phyloP scores from a whole-genome alignment of 2,113 vertebrate genomes.

The Lophura nycthemera region DNA sequence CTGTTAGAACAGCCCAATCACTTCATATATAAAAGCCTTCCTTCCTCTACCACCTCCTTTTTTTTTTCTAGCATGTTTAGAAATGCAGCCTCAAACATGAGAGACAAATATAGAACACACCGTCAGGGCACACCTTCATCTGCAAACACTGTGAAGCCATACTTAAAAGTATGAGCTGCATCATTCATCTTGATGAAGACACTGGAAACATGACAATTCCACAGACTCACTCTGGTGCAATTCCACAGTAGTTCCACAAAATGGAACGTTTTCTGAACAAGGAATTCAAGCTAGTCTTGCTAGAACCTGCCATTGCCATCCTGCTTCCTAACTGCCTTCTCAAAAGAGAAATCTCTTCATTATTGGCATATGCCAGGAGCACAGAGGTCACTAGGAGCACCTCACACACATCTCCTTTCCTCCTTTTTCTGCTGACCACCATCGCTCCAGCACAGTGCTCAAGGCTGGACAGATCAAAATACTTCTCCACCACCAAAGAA shows the following conservation, averaged over 20 bases:
- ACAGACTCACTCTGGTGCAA: not conserved
- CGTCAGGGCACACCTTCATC: not conserved
- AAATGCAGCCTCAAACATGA: not conserved
- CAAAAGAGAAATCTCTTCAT: not conserved
- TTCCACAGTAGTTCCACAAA: not conserved
- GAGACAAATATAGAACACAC: not conserved
- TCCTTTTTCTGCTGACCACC: not conserved
- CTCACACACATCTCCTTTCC: not conserved
- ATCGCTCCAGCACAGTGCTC: not conserved
- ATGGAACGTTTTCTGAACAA: not conserved
- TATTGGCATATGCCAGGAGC: not conserved
- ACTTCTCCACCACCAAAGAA: not conserved
- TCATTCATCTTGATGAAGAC: rapidly evolving
- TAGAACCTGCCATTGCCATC: not conserved
- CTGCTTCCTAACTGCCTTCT: not conserved
- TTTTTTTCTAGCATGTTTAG: not conserved
- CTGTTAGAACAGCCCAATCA: too few relatives aligned
- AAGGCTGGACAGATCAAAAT: not conserved
- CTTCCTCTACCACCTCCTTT: not conserved
- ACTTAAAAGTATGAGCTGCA: not conserved
- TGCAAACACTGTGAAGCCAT: not conserved
- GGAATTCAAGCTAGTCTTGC: not conserved
- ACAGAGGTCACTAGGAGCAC: not conserved
- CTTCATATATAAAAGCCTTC: not conserved
- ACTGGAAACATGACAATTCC: not conserved